Evolutionary conservation across 1,140 invertebrate genomes (phyloP).

Genomic region (Asobara japonica): DNA sequence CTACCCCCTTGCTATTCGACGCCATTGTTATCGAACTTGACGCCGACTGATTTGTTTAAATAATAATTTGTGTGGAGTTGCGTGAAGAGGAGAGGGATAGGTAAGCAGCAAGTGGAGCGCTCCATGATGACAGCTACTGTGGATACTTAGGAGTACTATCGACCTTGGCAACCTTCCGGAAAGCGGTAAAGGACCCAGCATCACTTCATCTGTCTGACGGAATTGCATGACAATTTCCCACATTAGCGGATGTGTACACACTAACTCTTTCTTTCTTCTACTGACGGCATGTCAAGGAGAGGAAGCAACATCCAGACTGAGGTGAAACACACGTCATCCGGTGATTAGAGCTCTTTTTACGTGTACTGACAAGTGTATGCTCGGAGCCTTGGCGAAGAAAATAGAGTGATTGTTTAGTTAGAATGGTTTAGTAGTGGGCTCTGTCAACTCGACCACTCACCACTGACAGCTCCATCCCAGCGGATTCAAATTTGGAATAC

Average conservation of each 20-base stretch:
- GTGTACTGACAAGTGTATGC: neutral
- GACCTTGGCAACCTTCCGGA: conserved; percentile 11
- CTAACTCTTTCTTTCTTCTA: too few species aligned
- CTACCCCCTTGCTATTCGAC: conserved; percentile 25
- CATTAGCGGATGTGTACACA: too few species aligned
- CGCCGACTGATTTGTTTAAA: conserved; percentile 9
- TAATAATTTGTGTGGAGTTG: neutral
- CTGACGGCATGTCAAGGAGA: neutral
- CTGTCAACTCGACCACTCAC: too few species aligned
- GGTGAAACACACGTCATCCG: neutral
- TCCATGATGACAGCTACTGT: neutral
- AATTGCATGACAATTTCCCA: too few species aligned
- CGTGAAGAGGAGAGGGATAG: neutral
- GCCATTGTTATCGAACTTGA: conserved; percentile 31
- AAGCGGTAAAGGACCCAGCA: neutral
- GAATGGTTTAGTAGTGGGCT: too few species aligned
- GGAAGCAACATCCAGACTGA: neutral
- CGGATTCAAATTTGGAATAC: too few species aligned
- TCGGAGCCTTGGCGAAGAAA: neutral
- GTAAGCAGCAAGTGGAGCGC: neutral
- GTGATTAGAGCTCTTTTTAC: neutral
- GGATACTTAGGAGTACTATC: neutral
- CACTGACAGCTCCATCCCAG: too few species aligned
- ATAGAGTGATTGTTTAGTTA: neutral
- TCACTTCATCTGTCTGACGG: neutral